Conservation (phyloP, 2,113 vertebrate species). For the Myxocyprinus asiaticus region DNA sequence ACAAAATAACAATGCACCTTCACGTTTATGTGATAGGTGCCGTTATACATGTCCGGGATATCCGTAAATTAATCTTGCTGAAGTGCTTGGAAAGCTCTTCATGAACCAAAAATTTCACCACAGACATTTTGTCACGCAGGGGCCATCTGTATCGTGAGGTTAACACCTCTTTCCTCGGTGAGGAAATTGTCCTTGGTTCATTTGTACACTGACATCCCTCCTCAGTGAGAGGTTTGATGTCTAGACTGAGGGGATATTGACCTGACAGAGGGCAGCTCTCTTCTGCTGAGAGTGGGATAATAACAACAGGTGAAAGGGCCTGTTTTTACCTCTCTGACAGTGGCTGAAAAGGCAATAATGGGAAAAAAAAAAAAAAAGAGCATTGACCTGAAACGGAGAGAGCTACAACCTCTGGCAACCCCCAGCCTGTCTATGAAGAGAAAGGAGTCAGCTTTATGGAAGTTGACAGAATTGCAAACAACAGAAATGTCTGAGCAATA, state of each 20-base stretch:
- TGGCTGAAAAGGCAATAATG: slow-evolving; percentile 18
- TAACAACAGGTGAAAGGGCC: slow-evolving; percentile 35
- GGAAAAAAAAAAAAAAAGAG: not conserved
- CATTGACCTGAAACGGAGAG: slow-evolving; percentile 5
- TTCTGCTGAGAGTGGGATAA: slow-evolving; percentile 43
- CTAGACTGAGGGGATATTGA: slow-evolving; percentile 43
- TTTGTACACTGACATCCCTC: slow-evolving; percentile 13
- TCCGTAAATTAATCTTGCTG: not conserved
- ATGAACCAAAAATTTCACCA: not conserved
- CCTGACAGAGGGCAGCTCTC: slow-evolving; percentile 25
- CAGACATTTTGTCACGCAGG: not conserved
- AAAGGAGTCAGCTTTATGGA: not conserved
- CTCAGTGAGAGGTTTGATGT: slow-evolving; percentile 20
- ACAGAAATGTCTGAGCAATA: not conserved
- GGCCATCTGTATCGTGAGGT: slow-evolving; percentile 3
- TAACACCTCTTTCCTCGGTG: slow-evolving; percentile 9
- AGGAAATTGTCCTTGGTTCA: not conserved
- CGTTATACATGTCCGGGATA: no score
- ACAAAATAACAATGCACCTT: no score
- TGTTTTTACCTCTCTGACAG: slow-evolving; percentile 48
- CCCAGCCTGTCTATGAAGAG: not conserved
- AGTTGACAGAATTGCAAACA: not conserved
- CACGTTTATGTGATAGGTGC: no score
- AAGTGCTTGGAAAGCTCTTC: not conserved
- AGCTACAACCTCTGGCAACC: not conserved